Conservation (phyloP, 2,113 vertebrate genomes). For the Brachirus orientalis region DNA sequence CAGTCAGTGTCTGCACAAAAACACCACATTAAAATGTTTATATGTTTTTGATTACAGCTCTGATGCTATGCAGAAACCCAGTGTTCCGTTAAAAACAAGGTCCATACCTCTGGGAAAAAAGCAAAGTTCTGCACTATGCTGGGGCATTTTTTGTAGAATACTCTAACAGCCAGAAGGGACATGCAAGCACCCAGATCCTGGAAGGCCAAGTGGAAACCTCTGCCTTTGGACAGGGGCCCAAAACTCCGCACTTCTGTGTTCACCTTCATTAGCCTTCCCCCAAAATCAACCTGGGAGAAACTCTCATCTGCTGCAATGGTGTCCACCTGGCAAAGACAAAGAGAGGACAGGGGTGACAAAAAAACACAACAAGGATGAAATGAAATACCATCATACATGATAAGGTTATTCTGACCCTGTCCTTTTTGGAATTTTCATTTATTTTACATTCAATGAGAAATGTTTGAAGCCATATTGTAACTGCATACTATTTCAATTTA, state of each 20-base stretch:
- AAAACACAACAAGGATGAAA: background rate
- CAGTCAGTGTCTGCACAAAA: conserved; percentile 88
- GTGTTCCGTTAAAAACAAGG: too few relatives aligned
- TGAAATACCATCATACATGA: background rate
- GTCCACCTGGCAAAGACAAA: conserved; percentile 81
- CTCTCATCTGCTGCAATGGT: conserved; percentile 88
- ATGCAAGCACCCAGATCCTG: conserved; percentile 98
- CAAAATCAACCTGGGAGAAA: conserved; percentile 93
- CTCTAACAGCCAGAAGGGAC: conserved; percentile 95
- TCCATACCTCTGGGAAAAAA: conserved; percentile 88
- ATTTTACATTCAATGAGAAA: background rate
- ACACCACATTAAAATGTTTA: background rate
- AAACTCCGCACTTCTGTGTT: conserved; percentile 98
- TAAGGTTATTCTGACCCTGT: background rate
- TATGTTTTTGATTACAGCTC: background rate
- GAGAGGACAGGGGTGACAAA: conserved; percentile 35
- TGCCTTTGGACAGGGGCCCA: conserved; percentile 89
- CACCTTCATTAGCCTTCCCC: conserved; percentile 97
- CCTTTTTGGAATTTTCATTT: background rate
- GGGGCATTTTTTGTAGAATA: conserved; percentile 98
- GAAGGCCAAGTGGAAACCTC: conserved; percentile 96
- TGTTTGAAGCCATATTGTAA: too few relatives aligned
- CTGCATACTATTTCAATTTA: too few relatives aligned
- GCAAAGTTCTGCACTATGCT: conserved; percentile 96
- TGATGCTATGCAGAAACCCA: background rate